Evolutionary conservation across 2,888 invertebrate genomes (phyloP).

Genomic region (Chironomus tentans): DNA sequence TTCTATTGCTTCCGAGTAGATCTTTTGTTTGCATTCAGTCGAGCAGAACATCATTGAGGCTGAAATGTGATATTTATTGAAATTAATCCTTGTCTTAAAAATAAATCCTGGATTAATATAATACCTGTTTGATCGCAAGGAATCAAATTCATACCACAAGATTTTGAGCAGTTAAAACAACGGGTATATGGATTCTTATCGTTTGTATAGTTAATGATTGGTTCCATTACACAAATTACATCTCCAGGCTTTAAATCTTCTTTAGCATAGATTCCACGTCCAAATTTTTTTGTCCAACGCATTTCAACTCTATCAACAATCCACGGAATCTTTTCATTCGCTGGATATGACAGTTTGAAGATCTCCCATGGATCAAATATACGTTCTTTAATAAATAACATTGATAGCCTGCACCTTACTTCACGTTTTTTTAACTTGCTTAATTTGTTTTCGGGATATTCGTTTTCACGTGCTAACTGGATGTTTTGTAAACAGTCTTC

Average conservation of each 20-base stretch:
- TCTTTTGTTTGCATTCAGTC: neutral
- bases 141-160: neutral
- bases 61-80: neutral
- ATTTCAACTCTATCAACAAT: neutral
- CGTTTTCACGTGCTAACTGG: neutral
- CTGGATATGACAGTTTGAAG: neutral
- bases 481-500: neutral
- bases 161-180: neutral
- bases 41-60: neutral
- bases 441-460: too few relatives aligned
- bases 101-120: too few relatives aligned
- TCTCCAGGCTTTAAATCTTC: neutral
- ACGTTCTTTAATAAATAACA: neutral
- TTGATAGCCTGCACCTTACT: neutral
- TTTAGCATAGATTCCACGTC: neutral
- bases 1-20: neutral
- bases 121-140: neutral
- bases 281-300: neutral
- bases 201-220: neutral
- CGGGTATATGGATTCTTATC: neutral
- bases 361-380: neutral
- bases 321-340: neutral
- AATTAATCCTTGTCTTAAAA: neutral
- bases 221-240: neutral
- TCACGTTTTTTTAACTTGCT: too few relatives aligned